These are phyloP conservation scores for Struthidea cinerea DNA, from an alignment of 2,113 vertebrate species.

Conservation along the genomic window DNA sequence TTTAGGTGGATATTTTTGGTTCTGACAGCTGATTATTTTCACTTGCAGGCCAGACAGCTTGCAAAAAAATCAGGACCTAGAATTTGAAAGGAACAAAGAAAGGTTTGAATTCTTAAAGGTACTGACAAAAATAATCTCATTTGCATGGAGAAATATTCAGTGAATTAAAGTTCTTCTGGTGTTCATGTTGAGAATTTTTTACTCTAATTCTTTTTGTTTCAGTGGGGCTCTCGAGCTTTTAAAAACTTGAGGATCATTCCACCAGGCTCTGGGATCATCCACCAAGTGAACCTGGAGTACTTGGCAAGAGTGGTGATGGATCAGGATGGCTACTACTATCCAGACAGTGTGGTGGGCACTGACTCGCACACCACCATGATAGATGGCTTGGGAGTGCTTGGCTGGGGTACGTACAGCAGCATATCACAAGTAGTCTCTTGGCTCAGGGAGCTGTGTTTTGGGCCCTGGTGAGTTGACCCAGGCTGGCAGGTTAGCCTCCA, in stretches of 20 bases:
- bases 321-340: slow-evolving; percentile 85
- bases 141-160: background rate
- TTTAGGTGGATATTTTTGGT: background rate
- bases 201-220: background rate
- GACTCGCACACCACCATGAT: slow-evolving; percentile 99
- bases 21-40: background rate
- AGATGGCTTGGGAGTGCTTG: slow-evolving; percentile 91
- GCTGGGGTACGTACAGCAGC: slow-evolving; percentile 85
- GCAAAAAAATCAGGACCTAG: slow-evolving; percentile 95
- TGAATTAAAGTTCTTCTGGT: background rate
- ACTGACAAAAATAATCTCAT: background rate
- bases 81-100: slow-evolving; percentile 97
- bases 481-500: background rate
- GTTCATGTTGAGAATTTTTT: background rate
- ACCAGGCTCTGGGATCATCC: slow-evolving; percentile 95
- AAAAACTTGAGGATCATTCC: slow-evolving; percentile 95
- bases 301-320: slow-evolving; percentile 92
- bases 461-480: background rate
- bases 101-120: slow-evolving; percentile 98
- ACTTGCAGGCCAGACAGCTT: slow-evolving; percentile 86
- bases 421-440: accelerated
- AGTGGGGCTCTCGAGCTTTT: slow-evolving; percentile 98
- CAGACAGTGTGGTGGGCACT: slow-evolving; percentile 95
- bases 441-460: background rate
- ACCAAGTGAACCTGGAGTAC: slow-evolving; percentile 97